Conservation (phyloP, 2,797 vertebrate species). For the Galago senegalensis region DNA sequence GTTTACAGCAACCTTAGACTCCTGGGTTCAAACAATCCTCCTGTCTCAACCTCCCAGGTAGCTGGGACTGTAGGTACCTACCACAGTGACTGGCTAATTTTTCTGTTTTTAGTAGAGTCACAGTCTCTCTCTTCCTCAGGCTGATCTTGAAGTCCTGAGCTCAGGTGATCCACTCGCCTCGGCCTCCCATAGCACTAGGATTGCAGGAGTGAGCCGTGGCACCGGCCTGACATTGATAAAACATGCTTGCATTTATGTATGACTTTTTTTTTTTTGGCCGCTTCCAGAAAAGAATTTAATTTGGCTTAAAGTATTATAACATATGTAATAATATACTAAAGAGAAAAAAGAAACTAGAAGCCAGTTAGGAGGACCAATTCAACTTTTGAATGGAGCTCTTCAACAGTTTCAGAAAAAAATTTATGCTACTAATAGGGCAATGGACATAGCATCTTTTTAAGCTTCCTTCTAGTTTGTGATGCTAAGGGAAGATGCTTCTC, state of each 20-base stretch:
- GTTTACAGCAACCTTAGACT: too few relatives aligned
- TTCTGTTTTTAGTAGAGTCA: too few relatives aligned
- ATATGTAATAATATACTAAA: not conserved
- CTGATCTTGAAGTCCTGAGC: too few relatives aligned
- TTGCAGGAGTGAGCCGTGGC: too few relatives aligned
- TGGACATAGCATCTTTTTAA: not conserved
- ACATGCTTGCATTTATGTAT: not conserved
- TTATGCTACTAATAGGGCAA: fast-evolving
- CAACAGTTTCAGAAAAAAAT: not conserved
- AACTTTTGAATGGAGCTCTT: not conserved
- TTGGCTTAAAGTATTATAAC: not conserved
- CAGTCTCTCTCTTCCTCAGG: too few relatives aligned
- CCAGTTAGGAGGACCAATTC: not conserved
- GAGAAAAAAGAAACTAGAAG: not conserved
- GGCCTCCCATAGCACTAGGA: too few relatives aligned
- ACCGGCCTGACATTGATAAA: not conserved
- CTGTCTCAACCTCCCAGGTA: too few relatives aligned
- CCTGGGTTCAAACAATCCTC: too few relatives aligned
- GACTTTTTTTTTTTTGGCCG: not conserved
- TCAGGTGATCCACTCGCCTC: too few relatives aligned
- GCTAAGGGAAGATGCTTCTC: not conserved
- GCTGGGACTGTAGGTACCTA: too few relatives aligned
- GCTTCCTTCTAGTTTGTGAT: not conserved
- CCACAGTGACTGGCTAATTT: too few relatives aligned
- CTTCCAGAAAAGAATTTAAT: not conserved